Conservation (phyloP, 2,888 invertebrate species). For the Parasteatoda lunata region DNA sequence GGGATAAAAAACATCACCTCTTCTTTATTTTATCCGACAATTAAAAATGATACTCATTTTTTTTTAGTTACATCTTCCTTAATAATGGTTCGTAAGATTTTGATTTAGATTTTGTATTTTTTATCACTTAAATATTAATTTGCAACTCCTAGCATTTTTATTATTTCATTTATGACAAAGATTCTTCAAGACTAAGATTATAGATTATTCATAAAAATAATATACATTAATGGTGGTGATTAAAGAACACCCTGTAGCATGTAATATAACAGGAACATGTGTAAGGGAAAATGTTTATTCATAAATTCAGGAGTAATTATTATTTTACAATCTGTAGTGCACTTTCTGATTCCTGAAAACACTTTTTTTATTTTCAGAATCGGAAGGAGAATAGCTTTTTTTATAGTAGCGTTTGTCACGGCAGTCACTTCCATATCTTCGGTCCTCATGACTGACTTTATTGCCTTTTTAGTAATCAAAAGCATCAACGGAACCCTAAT, state of each 20-base stretch:
- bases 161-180: background rate
- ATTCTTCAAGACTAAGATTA: background rate
- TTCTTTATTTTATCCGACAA: too few species aligned
- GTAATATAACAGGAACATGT: background rate
- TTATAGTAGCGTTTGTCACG: slow-evolving; percentile 52
- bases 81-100: too few species aligned
- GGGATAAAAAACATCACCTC: too few species aligned
- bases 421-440: slow-evolving; percentile 42
- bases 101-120: too few species aligned
- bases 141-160: background rate
- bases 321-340: background rate
- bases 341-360: background rate
- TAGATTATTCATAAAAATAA: background rate
- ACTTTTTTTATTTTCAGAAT: slow-evolving; percentile 44
- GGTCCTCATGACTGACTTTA: slow-evolving; percentile 57
- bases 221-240: background rate
- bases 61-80: too few species aligned
- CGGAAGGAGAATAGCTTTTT: slow-evolving; percentile 61
- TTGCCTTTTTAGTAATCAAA: slow-evolving; percentile 61
- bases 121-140: too few species aligned
- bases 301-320: background rate
- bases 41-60: too few species aligned
- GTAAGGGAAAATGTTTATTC: background rate
- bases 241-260: background rate
- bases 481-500: slow-evolving; percentile 62